phyloP scores from a whole-genome alignment of 2,888 invertebrate species.

The Dasypogon diadema region DNA sequence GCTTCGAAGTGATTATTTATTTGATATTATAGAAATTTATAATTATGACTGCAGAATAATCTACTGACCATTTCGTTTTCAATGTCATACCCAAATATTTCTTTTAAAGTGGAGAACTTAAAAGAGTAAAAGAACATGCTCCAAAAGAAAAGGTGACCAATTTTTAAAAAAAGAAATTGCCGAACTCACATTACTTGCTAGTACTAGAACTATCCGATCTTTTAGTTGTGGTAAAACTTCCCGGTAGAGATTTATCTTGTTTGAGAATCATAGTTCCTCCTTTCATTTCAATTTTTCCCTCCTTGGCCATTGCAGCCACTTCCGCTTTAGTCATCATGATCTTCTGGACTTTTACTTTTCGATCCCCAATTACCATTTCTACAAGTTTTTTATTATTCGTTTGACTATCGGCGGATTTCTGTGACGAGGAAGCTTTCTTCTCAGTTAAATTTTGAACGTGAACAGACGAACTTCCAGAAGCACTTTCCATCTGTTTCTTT shows the following conservation, averaged over 20 bases:
- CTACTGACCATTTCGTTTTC: too few relatives aligned
- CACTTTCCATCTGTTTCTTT: background rate
- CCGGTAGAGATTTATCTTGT: slow-evolving; percentile 48
- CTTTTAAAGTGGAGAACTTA: background rate
- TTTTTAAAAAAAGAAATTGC: too few relatives aligned
- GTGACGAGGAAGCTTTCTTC: background rate
- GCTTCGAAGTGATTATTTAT: too few relatives aligned
- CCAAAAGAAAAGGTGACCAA: background rate
- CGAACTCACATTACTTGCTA: slow-evolving; percentile 12
- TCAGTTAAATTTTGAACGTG: background rate
- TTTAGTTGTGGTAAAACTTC: slow-evolving; percentile 30
- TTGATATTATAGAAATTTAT: too few relatives aligned
- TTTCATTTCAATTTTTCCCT: slow-evolving; percentile 76
- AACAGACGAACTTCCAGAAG: background rate
- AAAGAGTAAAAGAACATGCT: background rate
- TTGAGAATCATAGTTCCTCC: slow-evolving; percentile 64
- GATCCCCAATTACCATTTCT: slow-evolving; percentile 74
- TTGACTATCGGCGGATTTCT: background rate
- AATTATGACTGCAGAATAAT: too few relatives aligned
- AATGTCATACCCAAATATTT: too few relatives aligned
- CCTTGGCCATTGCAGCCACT: slow-evolving; percentile 75
- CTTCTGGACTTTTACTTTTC: slow-evolving; percentile 75
- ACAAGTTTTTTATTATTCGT: slow-evolving; percentile 53
- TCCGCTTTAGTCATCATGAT: slow-evolving; percentile 77
- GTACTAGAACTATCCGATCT: background rate